phyloP scores from a whole-genome alignment of 2,113 vertebrate species.

The Cryptoleucopteryx plumbea region DNA sequence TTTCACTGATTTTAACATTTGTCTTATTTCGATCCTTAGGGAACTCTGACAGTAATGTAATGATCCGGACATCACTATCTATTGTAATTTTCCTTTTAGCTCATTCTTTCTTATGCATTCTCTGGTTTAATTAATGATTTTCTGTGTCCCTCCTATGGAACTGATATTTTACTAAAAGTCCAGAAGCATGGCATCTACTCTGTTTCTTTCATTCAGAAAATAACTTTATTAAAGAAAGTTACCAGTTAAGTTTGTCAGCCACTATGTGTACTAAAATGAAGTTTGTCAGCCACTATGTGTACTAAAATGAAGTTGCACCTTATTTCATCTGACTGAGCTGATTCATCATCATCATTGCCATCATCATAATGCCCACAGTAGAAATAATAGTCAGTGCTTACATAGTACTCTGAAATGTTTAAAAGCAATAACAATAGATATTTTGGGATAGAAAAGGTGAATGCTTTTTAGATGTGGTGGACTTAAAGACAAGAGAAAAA shows the following conservation, averaged over 20 bases:
- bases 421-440: not conserved
- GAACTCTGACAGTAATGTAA: not conserved
- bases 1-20: not conserved
- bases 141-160: not conserved
- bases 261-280: not conserved
- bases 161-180: not conserved
- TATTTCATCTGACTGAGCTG: not conserved
- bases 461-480: fast-evolving
- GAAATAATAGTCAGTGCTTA: not conserved
- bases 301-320: not conserved
- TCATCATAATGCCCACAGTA: not conserved
- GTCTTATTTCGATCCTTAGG: not conserved
- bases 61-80: not conserved
- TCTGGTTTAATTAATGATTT: not conserved
- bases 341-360: not conserved
- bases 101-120: not conserved
- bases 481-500: not conserved
- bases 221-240: not conserved
- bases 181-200: not conserved
- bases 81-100: not conserved
- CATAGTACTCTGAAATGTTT: not conserved
- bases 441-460: not conserved
- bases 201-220: not conserved
- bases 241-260: not conserved
- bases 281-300: not conserved